Conservation (phyloP, 2,888 invertebrate species). For the Cepaea hortensis region DNA sequence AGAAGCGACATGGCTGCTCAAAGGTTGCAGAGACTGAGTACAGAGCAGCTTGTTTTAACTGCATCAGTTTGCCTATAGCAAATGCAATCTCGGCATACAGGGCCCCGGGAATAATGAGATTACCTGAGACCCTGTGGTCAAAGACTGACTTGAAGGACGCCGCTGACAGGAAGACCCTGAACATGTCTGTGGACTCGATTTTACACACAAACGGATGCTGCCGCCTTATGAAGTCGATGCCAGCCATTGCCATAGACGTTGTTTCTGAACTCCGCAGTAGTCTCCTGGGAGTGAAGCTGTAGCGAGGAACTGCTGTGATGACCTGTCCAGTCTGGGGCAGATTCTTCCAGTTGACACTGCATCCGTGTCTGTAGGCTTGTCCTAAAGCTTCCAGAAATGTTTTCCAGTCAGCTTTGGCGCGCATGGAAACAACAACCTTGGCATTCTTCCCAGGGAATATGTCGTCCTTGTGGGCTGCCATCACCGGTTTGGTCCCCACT, state of each 20-base stretch:
- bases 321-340: constrained; percentile 34
- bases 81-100: constrained; percentile 59
- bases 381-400: constrained; percentile 43
- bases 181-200: constrained; percentile 23
- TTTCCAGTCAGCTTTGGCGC: constrained; percentile 37
- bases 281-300: constrained; percentile 53
- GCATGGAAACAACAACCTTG: constrained; percentile 48
- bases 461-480: constrained; percentile 14
- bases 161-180: constrained; percentile 37
- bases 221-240: constrained; percentile 17
- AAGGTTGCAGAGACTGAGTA: constrained; percentile 48
- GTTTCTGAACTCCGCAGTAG: constrained; percentile 33
- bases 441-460: constrained; percentile 50
- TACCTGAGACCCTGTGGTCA: constrained; percentile 56
- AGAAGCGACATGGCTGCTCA: constrained; percentile 39
- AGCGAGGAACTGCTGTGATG: constrained; percentile 55
- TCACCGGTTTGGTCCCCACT: constrained; percentile 9
- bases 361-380: constrained; percentile 3
- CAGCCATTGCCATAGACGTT: constrained; percentile 29
- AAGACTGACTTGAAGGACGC: constrained; percentile 51
- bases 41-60: constrained; percentile 6
- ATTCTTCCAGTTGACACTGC: constrained; percentile 41
- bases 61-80: constrained; percentile 50
- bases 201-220: constrained; percentile 44
- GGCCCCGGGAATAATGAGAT: constrained; percentile 56